Evolutionary conservation across 2,888 invertebrate species (phyloP).

Genomic region (Cantharis lateralis): DNA sequence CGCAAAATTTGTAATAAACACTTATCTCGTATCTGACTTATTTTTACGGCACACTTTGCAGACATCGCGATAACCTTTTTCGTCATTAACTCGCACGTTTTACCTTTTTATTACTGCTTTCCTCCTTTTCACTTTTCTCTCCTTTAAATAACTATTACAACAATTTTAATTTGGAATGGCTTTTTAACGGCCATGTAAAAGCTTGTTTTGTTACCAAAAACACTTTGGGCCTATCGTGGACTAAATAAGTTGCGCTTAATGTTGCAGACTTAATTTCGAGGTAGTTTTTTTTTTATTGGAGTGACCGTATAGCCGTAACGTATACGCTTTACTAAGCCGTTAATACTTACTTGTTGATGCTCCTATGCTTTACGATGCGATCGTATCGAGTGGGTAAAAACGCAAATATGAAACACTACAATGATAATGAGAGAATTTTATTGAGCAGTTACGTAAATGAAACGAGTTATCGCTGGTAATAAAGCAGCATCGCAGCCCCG

Average conservation of each 20-base stretch:
- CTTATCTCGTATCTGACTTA: slow-evolving; percentile 34
- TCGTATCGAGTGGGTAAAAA: background rate
- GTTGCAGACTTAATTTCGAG: background rate
- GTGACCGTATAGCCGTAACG: background rate
- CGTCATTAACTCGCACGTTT: slow-evolving; percentile 34
- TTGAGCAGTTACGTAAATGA: slow-evolving; percentile 27
- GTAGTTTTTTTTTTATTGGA: background rate
- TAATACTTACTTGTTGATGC: background rate
- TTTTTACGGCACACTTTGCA: slow-evolving; percentile 31
- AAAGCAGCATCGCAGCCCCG: slow-evolving; percentile 14
- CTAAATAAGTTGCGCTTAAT: background rate
- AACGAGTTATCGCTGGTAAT: slow-evolving; percentile 19
- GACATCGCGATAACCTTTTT: slow-evolving; percentile 32
- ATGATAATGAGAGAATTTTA: slow-evolving; percentile 27
- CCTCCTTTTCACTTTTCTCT: slow-evolving; percentile 12
- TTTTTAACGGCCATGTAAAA: background rate
- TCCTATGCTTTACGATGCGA: background rate
- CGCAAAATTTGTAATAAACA: slow-evolving; percentile 37
- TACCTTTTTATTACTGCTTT: slow-evolving; percentile 36
- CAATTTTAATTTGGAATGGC: slow-evolving; percentile 6
- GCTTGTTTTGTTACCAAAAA: background rate
- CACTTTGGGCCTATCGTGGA: background rate
- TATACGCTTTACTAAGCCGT: background rate
- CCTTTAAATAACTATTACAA: slow-evolving; percentile 23
- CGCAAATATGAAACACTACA: slow-evolving; percentile 14